phyloP scores from a whole-genome alignment of 2,113 vertebrate genomes.

The Camelus bactrianus region DNA sequence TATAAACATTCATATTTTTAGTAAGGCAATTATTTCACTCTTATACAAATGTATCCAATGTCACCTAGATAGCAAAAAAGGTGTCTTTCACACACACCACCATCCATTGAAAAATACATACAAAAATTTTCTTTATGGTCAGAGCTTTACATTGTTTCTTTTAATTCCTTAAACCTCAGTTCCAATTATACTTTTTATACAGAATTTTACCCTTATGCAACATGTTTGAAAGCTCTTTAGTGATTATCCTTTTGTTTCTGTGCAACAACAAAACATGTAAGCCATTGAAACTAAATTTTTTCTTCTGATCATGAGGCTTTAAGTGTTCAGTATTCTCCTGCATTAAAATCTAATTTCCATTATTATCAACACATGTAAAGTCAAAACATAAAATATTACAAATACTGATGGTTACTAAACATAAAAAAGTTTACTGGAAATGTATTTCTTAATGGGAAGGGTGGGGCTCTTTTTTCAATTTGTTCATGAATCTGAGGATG shows the following conservation, averaged over 20 bases:
- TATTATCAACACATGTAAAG: constrained; percentile 13
- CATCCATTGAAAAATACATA: not conserved
- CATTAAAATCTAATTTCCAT: not conserved
- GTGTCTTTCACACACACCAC: not conserved
- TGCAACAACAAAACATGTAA: not conserved
- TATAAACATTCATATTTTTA: constrained; percentile 11
- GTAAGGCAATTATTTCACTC: constrained; percentile 38
- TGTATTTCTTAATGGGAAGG: not conserved
- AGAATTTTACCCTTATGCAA: not conserved
- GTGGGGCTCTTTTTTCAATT: not conserved
- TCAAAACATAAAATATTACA: constrained; percentile 1
- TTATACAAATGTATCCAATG: not conserved
- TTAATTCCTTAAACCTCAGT: not conserved
- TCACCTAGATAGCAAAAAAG: not conserved
- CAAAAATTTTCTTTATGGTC: not conserved
- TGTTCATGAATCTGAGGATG: not conserved
- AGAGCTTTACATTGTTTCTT: not conserved
- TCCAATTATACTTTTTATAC: not conserved
- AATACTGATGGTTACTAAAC: constrained; percentile 45
- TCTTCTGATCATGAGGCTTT: not conserved
- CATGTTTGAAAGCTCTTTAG: not conserved
- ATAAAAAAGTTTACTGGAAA: constrained; percentile 9
- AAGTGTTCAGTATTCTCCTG: constrained; percentile 6
- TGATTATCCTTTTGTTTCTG: constrained; percentile 6
- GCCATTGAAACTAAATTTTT: constrained; percentile 7